A percentile compares a stretch with the other conserved stretches of the same genome.
Conservation (phyloP, 2,797 vertebrate genomes). For the Hemitrygon akajei region DNA sequence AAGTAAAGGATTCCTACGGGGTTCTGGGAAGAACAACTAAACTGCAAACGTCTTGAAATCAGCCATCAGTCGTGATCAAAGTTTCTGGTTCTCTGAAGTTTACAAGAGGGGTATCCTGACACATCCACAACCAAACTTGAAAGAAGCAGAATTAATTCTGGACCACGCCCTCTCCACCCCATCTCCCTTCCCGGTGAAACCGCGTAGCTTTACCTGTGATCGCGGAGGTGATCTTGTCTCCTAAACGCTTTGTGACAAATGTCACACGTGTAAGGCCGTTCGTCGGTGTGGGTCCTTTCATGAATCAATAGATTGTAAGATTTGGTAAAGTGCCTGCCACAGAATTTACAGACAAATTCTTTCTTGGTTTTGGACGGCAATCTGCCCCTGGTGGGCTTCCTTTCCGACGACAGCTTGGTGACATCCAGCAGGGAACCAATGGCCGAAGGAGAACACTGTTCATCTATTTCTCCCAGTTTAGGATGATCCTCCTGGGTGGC, state of each 20-base stretch:
- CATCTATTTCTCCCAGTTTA: slow-evolving; percentile 71
- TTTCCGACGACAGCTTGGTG: slow-evolving; percentile 80
- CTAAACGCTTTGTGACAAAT: slow-evolving; percentile 87
- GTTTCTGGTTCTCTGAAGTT: background rate
- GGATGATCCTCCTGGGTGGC: slow-evolving; percentile 88
- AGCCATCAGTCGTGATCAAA: background rate
- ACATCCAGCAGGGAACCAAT: slow-evolving; percentile 79
- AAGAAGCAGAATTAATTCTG: background rate
- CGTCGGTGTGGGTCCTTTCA: slow-evolving; percentile 79
- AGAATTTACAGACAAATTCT: slow-evolving; percentile 87
- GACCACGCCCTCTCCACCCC: background rate
- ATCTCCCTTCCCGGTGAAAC: background rate
- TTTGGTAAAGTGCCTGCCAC: slow-evolving; percentile 83
- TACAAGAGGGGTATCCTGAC: background rate
- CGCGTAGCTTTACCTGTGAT: slow-evolving; percentile 68
- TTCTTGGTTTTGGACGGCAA: slow-evolving; percentile 85
- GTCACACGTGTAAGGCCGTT: slow-evolving; percentile 80
- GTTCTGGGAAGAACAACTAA: background rate
- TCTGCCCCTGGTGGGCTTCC: slow-evolving; percentile 78
- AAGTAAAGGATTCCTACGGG: background rate
- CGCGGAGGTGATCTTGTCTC: slow-evolving; percentile 80
- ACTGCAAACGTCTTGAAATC: background rate
- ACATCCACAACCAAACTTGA: too few species aligned
- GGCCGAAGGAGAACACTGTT: slow-evolving; percentile 65
- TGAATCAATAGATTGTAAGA: slow-evolving; percentile 85